These are phyloP conservation scores for Sitophilus oryzae DNA, from an alignment of 1,140 invertebrate genomes.

Conservation along the genomic window DNA sequence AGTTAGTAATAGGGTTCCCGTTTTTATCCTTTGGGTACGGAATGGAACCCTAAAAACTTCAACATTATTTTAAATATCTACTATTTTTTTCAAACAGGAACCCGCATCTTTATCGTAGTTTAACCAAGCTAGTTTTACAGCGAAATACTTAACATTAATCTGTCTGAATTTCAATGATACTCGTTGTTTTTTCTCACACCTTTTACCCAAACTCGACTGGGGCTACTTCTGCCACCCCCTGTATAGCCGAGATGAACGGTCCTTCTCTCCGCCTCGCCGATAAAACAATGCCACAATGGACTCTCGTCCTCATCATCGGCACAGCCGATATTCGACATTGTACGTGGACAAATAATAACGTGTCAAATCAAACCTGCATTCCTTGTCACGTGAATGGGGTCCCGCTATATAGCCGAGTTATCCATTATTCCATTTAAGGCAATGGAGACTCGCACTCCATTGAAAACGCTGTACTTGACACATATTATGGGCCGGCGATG, in stretches of 20 bases:
- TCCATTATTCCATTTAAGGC: not conserved
- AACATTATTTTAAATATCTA: too few relatives aligned
- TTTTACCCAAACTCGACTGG: too few relatives aligned
- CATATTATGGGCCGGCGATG: not conserved
- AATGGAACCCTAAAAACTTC: too few relatives aligned
- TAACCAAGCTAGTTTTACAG: too few relatives aligned
- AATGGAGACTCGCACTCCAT: not conserved
- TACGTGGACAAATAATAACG: not conserved
- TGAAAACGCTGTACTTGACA: not conserved
- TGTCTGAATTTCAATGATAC: too few relatives aligned
- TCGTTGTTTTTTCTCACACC: too few relatives aligned
- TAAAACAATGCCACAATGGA: not conserved
- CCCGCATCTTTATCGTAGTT: too few relatives aligned
- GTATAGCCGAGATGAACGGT: not conserved
- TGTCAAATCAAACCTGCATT: not conserved
- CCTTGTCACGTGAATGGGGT: not conserved
- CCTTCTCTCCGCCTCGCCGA: not conserved
- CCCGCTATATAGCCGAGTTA: too few relatives aligned
- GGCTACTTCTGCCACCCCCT: not conserved
- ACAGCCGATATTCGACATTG: not conserved
- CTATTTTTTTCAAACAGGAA: too few relatives aligned
- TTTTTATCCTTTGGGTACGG: too few relatives aligned
- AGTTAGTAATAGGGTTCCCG: too few relatives aligned
- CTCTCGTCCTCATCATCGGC: not conserved
- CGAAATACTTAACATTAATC: too few relatives aligned